These are phyloP conservation scores for Pandion haliaetus DNA, from an alignment of 2,113 vertebrate genomes.

Conservation along the genomic window DNA sequence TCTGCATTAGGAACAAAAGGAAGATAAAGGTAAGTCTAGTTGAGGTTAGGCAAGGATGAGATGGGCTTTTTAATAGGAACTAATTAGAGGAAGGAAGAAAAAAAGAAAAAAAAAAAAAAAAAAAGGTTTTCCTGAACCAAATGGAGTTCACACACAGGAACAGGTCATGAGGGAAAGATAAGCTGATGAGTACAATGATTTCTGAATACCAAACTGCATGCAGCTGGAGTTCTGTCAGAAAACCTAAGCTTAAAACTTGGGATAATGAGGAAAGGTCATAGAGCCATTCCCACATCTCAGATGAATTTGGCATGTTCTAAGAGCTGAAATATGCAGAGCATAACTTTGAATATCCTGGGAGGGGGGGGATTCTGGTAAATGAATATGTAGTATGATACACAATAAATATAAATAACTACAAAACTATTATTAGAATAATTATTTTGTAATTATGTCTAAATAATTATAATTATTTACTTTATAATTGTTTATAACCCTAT, in stretches of 20 bases:
- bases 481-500: background rate
- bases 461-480: background rate
- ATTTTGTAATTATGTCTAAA: background rate
- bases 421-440: background rate
- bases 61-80: background rate
- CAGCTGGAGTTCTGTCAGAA: background rate
- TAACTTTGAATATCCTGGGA: background rate
- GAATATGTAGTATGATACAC: background rate
- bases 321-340: background rate
- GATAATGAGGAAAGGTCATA: background rate
- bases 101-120: too few relatives aligned
- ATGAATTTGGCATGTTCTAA: background rate
- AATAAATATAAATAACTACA: background rate
- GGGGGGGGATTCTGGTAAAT: background rate
- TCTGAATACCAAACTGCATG: background rate
- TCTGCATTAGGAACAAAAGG: background rate
- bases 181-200: background rate
- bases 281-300: background rate
- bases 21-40: background rate
- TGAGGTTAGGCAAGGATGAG: background rate
- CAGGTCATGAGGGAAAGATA: background rate
- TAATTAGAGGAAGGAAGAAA: background rate
- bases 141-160: background rate
- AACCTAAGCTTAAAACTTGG: background rate
- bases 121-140: background rate